Evolutionary conservation across 2,113 vertebrate genomes (phyloP).

Genomic region (Columbina picui): DNA sequence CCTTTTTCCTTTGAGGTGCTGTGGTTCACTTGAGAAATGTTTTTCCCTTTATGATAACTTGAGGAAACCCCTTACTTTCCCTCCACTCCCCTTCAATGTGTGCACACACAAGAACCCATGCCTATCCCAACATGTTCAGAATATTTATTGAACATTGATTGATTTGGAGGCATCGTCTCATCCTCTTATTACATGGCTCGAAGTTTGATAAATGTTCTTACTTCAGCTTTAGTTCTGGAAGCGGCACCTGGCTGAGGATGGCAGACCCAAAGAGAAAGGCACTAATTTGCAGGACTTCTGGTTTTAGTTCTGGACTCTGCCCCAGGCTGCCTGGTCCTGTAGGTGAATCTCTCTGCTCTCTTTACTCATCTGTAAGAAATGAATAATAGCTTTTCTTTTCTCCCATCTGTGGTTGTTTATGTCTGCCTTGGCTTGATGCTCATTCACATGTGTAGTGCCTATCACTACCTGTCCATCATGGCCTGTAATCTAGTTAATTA

Average conservation of each 20-base stretch:
- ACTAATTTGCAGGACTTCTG: background rate
- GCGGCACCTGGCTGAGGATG: rapidly evolving
- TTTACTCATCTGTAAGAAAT: background rate
- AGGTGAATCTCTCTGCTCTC: background rate
- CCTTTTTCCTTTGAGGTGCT: background rate
- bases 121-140: background rate
- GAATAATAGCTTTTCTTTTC: background rate
- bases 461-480: background rate
- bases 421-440: background rate
- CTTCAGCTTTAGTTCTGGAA: background rate
- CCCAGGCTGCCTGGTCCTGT: background rate
- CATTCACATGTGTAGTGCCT: background rate
- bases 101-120: background rate
- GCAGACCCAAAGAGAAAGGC: background rate
- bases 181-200: background rate
- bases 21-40: background rate
- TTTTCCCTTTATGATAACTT: background rate
- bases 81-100: background rate
- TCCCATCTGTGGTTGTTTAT: background rate
- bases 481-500: background rate
- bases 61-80: background rate
- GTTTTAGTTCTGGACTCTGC: background rate
- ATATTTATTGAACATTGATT: background rate
- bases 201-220: background rate
- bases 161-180: background rate